Evolutionary conservation across 2,888 invertebrate species (phyloP).

Genomic region (Iselma pallidipennis): DNA sequence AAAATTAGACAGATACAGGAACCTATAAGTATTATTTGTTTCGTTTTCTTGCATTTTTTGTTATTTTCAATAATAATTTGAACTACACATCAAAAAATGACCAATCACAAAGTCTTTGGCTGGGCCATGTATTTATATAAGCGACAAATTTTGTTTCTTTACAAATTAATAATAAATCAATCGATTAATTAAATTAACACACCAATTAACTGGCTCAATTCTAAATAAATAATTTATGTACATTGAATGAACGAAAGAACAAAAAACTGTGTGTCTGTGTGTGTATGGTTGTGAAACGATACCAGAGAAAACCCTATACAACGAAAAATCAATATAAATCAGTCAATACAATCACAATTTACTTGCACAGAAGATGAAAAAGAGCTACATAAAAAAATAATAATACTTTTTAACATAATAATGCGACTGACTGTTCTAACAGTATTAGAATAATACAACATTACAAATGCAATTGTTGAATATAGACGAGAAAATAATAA

Average conservation of each 20-base stretch:
- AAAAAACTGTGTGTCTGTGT: neutral
- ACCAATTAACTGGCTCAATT: slow-evolving; percentile 21
- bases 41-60: neutral
- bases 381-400: slow-evolving; percentile 21
- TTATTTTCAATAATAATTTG: slow-evolving; percentile 3
- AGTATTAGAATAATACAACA: slow-evolving; percentile 33
- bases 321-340: slow-evolving; percentile 19
- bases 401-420: slow-evolving; percentile 34
- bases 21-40: slow-evolving; percentile 10
- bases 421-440: slow-evolving; percentile 37
- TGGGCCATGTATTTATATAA: slow-evolving; percentile 21
- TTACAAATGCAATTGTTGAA: slow-evolving; percentile 34
- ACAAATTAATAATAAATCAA: neutral
- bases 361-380: slow-evolving; percentile 19
- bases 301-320: neutral
- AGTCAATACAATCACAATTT: slow-evolving; percentile 32
- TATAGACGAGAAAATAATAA: slow-evolving; percentile 22
- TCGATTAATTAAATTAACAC: slow-evolving; percentile 13
- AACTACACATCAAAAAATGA: slow-evolving; percentile 24
- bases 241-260: slow-evolving; percentile 10
- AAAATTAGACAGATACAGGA: slow-evolving; percentile 12
- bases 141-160: neutral
- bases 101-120: slow-evolving; percentile 30
- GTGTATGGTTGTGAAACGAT: neutral
- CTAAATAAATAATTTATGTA: slow-evolving; percentile 25